Percentiles rank a stretch among this genome's conserved stretches.
These are phyloP conservation scores for Diorhabda sublineata DNA, from an alignment of 1,140 invertebrate species.

Conservation along the genomic window DNA sequence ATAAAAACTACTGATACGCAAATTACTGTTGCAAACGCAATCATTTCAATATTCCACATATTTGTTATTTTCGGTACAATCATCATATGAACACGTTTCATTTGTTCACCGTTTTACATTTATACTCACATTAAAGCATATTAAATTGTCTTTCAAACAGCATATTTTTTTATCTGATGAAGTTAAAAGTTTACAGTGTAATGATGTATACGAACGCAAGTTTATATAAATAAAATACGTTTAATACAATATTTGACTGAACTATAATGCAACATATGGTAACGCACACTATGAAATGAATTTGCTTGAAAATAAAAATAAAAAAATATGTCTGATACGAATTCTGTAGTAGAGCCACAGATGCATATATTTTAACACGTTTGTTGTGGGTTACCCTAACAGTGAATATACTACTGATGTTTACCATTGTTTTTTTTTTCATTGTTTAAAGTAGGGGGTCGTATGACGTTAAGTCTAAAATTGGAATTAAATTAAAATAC, in stretches of 20 bases:
- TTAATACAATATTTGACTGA: not conserved
- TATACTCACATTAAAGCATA: no score
- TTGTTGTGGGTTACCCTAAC: not conserved
- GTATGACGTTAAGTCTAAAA: not conserved
- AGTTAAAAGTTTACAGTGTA: no score
- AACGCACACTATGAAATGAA: not conserved
- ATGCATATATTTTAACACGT: slow-evolving; percentile 2
- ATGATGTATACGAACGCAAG: no score
- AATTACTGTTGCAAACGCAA: no score
- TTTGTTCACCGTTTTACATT: no score
- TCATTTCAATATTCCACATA: no score
- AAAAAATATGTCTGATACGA: not conserved
- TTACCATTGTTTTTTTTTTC: not conserved
- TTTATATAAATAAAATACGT: no score
- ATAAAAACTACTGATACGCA: no score
- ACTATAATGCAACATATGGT: not conserved
- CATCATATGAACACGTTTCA: no score
- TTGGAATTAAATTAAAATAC: not conserved
- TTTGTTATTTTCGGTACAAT: no score
- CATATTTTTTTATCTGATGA: no score
- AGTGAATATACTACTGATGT: not conserved
- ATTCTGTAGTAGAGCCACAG: not conserved
- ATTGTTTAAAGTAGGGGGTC: not conserved
- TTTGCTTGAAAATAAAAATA: slow-evolving; percentile 3
- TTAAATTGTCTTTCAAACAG: no score